Evolutionary conservation across 2,888 invertebrate genomes (phyloP), one percentile per base, ranked within the genome.

Genomic region (Tinea semifulvella): DNA sequence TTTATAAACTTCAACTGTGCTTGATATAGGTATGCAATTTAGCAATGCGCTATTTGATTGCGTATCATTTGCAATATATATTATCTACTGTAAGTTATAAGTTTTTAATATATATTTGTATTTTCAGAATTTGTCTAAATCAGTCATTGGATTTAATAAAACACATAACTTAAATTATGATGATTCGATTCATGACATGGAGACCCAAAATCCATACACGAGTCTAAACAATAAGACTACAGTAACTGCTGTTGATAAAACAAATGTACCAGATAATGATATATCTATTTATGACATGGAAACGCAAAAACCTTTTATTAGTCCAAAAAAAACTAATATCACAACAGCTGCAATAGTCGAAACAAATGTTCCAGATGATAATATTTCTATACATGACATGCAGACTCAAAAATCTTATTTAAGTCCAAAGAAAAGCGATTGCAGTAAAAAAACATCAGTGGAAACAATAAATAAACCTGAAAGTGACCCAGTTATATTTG

Each of bases 261-360:
- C 11, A 16, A 22, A 31, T 17, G 31, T 11, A 13, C n/a, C 31
- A 2, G 45, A 42, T 20, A 53, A 25, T 8, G 40, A 55, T 44
- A 57, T 60, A 13, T 31, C 11, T 31, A 3, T 31, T 45, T 53
- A 57, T 54, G 58, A 61, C 42, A 48, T 69, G 54, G 63, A 73
- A 44, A 76, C 76, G 28, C 75, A 74, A 53, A 51, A 50, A 25
- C 63, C 64, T 7, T 47, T 31, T 2, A 6, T n/a, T 14, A 44
- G 48, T 16, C 44, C 20, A n/a, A 11, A 20, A 47, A 46, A 46
- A 48, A 49, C 19, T 11, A 54, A 56, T 53, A 56, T 58, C 49
- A 61, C 65, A 18, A 67, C 71, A 22, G 22, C 31, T 49, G 61
- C 65, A 18, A 67, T 72, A 22, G 22, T 11, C 31, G 11, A n/a